Conservation (phyloP, 2,113 vertebrate genomes). For the Ailuropoda melanoleuca region DNA sequence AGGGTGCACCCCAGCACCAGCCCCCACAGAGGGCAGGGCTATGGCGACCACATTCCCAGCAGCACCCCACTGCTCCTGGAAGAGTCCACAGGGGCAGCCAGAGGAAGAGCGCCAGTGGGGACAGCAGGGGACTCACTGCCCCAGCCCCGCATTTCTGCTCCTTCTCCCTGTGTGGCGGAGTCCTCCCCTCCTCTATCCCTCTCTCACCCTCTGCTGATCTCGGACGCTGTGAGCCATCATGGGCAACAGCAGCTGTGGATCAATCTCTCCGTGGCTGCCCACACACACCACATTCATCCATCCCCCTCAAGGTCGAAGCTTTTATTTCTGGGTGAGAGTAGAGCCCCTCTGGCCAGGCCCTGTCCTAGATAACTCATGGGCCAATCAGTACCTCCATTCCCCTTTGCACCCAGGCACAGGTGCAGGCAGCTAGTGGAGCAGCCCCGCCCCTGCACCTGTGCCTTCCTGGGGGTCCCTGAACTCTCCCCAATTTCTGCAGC, state of each 20-base stretch:
- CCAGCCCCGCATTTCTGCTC: rapidly evolving
- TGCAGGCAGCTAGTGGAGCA: not conserved
- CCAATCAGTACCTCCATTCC: not conserved
- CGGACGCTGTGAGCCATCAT: rapidly evolving
- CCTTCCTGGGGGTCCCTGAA: not conserved
- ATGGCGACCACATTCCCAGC: not conserved
- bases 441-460: not conserved
- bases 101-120: rapidly evolving
- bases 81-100: not conserved
- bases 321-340: not conserved
- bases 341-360: not conserved
- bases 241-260: rapidly evolving
- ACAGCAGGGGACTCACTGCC: not conserved
- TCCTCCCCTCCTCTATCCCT: rapidly evolving
- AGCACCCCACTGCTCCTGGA: too few relatives aligned
- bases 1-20: not conserved
- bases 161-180: not conserved
- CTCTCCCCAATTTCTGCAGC: not conserved
- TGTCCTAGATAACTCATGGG: not conserved
- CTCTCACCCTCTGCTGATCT: not conserved
- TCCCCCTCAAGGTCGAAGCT: not conserved
- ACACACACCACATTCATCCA: not conserved
- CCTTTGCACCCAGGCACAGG: not conserved
- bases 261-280: not conserved
- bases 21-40: not conserved